Percentiles rank a stretch among this genome's conserved stretches.
phyloP scores from a whole-genome alignment of 2,113 vertebrate genomes.

The Alligator sinensis region DNA sequence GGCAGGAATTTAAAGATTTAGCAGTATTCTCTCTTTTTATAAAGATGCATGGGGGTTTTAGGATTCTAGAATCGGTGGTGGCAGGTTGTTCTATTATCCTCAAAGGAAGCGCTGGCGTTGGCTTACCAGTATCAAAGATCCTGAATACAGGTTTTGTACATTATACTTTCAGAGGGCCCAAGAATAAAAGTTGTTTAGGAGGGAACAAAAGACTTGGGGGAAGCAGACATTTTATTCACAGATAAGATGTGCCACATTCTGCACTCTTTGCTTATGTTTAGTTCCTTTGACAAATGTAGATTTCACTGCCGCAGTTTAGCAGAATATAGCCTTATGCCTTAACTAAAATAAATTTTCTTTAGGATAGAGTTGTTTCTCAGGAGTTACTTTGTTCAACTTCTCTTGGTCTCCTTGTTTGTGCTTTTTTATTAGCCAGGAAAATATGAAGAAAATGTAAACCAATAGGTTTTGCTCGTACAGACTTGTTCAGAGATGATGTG shows the following conservation, averaged over 20 bases:
- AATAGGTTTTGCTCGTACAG: neutral
- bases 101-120: neutral
- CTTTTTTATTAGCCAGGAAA: neutral
- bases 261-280: neutral
- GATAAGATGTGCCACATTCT: neutral
- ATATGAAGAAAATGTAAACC: neutral
- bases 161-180: neutral
- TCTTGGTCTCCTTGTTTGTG: neutral
- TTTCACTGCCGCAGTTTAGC: neutral
- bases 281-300: neutral
- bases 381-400: neutral
- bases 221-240: neutral
- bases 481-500: constrained; percentile 30
- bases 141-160: neutral
- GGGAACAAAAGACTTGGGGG: neutral
- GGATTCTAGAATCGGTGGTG: neutral
- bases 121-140: neutral
- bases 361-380: neutral
- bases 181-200: neutral
- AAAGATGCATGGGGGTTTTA: neutral
- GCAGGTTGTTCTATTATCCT: neutral
- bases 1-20: neutral
- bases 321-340: neutral
- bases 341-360: neutral
- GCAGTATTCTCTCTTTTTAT: neutral